phyloP scores from a whole-genome alignment of 2,888 invertebrate genomes.

The Oligia latruncula region DNA sequence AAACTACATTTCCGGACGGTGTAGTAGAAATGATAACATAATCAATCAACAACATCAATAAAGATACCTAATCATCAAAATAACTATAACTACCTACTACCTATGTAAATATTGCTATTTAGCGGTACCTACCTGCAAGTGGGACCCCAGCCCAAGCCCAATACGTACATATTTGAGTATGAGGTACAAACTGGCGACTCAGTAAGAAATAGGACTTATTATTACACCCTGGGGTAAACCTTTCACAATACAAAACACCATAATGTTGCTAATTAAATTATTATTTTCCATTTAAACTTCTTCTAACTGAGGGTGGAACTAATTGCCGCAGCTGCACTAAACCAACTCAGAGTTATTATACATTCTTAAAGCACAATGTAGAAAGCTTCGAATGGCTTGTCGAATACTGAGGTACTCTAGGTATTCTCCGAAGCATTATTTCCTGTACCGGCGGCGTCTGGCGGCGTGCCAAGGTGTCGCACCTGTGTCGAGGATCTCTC shows the following conservation, averaged over 20 bases:
- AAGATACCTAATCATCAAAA: not conserved
- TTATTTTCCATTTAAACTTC: not conserved
- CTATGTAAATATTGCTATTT: constrained; percentile 4
- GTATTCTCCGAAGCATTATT: constrained; percentile 50
- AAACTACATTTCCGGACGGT: not conserved
- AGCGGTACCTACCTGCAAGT: not conserved
- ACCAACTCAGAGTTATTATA: constrained; percentile 18
- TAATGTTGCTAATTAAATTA: not conserved
- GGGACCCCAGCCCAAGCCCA: not conserved
- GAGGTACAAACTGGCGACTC: not conserved
- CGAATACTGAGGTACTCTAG: constrained; percentile 26
- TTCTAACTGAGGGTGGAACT: not conserved
- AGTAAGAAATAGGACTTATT: constrained; percentile 1
- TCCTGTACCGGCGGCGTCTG: constrained; percentile 54
- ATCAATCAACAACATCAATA: not conserved
- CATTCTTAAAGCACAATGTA: constrained; percentile 21
- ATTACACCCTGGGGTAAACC: constrained; percentile 3
- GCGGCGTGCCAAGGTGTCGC: constrained; percentile 56
- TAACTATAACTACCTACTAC: not conserved
- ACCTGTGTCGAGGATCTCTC: constrained; percentile 59
- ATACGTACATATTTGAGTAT: not conserved
- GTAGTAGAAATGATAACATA: not conserved
- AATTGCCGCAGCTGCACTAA: constrained; percentile 9
- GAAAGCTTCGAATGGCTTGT: constrained; percentile 32
- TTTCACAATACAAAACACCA: not conserved